phyloP scores from a whole-genome alignment of 92 coral and sea anemone species.

The Zoanthus sansibaricus region DNA sequence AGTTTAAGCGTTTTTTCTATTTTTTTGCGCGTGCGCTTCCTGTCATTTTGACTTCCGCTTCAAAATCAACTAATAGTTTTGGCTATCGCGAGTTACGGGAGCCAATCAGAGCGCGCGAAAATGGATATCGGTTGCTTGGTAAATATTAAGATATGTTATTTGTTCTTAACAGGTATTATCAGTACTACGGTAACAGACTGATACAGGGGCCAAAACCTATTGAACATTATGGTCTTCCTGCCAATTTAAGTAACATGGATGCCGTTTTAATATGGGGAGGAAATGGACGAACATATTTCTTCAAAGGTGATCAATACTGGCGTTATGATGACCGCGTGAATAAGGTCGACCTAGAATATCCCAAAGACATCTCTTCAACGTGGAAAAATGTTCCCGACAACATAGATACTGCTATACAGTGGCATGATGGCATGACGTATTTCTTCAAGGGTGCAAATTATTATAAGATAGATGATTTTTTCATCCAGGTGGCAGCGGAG shows the following conservation, averaged over 20 bases:
- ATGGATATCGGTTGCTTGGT: too few species aligned
- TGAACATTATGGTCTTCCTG: slow-evolving; percentile 63
- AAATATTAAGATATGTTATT: neutral
- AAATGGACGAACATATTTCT: slow-evolving; percentile 75
- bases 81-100: too few species aligned
- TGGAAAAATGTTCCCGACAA: slow-evolving; percentile 65
- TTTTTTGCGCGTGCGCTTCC: too few species aligned
- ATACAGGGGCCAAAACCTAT: slow-evolving; percentile 63
- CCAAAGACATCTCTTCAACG: slow-evolving; percentile 59
- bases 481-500: slow-evolving; percentile 51
- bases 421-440: slow-evolving; percentile 65
- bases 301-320: slow-evolving; percentile 77
- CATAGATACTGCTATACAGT: slow-evolving; percentile 72
- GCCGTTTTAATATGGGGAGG: slow-evolving; percentile 75
- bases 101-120: too few species aligned
- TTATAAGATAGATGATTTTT: slow-evolving; percentile 67
- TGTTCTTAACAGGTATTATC: slow-evolving; percentile 55
- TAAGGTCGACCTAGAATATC: slow-evolving; percentile 67
- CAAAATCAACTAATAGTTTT: too few species aligned
- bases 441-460: slow-evolving; percentile 68
- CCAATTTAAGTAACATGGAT: slow-evolving; percentile 71
- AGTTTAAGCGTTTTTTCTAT: too few species aligned
- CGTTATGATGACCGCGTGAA: slow-evolving; percentile 56
- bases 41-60: too few species aligned
- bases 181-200: slow-evolving; percentile 53